Base-by-base conservation (phyloP, 2,113 vertebrate species). In the Gorsachius goisagi region DNA sequence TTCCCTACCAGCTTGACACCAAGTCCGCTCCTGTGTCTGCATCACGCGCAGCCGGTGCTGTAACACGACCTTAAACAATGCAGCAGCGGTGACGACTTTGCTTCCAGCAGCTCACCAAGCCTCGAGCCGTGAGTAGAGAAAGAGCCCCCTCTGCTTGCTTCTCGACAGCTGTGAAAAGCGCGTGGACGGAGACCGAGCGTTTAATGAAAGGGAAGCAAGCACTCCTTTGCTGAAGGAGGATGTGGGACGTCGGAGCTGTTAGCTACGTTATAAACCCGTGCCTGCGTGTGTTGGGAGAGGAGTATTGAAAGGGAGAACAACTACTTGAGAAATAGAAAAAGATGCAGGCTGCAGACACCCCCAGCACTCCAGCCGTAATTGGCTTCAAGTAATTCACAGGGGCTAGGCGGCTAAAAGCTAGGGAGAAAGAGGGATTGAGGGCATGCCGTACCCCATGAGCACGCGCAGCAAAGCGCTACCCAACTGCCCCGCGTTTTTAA, bases 131-230 rank as follows among this genome's bases (percentile, higher is more conserved):
- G 75, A 87, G 73, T 47, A 90, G 94, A 90, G 96, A 96, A 96
- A 96, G 95, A 94, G 90, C 94, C 92, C 88, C 95, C 95, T 94
- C 93, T 91, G 92, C 93, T 96, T 94, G 93, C 88, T 95, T 83
- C 91, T 94, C 64, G 17, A 79, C 55, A 63, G 94, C 93, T 50
- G 82, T 16, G 66, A 41, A 74, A 85, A 95, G 71, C 17, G 62
- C 74, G 52, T 59, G 90, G 27, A 28, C 4, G 8, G 87, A 69
- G 53, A 88, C 24, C 8, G 16, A 83, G 84, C 20, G 33, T 22
- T 92, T 93, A 33, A 93, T 24, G 53, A 1, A 66, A 55, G 69
- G 79, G 49, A 92, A 82, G 55, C 12, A 92, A 82, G 55, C 12
- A 32, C 37, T 33, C 67, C 30, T 69, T 58, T 55, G 27, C 27